phyloP scores from a whole-genome alignment of 2,113 vertebrate genomes.

The Zosterops hypoxanthus region DNA sequence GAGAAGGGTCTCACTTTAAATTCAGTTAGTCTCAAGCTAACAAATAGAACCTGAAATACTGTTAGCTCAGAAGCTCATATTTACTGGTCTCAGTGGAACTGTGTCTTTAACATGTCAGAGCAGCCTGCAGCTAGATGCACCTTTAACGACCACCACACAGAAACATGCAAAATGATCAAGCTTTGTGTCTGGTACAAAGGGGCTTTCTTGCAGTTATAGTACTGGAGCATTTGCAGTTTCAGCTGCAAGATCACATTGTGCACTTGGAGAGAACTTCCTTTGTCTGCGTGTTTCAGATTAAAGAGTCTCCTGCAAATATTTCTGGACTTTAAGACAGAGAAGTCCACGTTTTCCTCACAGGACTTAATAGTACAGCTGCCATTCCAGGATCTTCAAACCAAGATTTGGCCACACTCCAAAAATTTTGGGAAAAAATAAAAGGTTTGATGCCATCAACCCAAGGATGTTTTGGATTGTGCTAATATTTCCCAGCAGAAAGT shows the following conservation, averaged over 20 bases:
- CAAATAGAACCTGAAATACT: not conserved
- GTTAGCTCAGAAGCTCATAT: not conserved
- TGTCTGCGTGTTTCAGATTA: not conserved
- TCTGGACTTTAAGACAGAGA: not conserved
- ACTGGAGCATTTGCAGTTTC: not conserved
- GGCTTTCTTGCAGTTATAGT: not conserved
- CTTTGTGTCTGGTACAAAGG: not conserved
- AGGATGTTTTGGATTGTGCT: slow-evolving; percentile 65
- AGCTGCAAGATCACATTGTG: not conserved
- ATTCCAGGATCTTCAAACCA: not conserved
- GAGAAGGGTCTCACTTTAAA: not conserved
- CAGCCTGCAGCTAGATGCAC: not conserved
- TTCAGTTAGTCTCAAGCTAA: not conserved
- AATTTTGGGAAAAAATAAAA: not conserved
- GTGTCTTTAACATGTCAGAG: not conserved
- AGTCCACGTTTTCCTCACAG: not conserved
- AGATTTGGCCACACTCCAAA: slow-evolving; percentile 40
- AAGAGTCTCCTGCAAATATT: not conserved
- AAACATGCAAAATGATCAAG: not conserved
- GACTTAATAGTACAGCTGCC: not conserved
- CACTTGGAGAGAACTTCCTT: not conserved
- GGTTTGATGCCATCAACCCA: slow-evolving; percentile 35
- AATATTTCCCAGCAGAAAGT: slow-evolving; percentile 75
- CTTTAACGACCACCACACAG: not conserved
- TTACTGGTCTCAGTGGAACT: not conserved